Conservation (phyloP, 2,797 vertebrate species). For the Channallabes apus region DNA sequence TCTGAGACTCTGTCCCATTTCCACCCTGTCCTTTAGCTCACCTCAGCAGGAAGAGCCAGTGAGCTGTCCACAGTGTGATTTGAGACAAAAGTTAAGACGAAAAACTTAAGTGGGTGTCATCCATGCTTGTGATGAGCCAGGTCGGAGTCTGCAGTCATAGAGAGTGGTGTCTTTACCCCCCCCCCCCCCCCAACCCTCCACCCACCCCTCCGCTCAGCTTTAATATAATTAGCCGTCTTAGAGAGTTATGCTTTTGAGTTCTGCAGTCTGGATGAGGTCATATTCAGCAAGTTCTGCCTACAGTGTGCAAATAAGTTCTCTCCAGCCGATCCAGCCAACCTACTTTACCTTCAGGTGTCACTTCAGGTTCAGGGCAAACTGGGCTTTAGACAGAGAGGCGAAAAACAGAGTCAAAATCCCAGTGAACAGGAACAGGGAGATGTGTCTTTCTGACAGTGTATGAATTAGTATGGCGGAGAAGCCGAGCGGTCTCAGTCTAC, state of each 20-base stretch:
- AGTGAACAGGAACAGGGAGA: conserved; percentile 42
- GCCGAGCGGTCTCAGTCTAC: conserved; percentile 40
- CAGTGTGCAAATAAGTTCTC: conserved; percentile 55
- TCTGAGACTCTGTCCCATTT: neutral
- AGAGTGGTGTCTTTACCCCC: conserved; percentile 53
- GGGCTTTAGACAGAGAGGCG: conserved; percentile 28
- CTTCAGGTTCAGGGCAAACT: conserved; percentile 9
- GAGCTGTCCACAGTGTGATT: conserved; percentile 21
- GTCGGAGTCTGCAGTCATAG: conserved; percentile 27
- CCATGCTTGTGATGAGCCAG: conserved; percentile 49
- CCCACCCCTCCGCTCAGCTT: conserved; percentile 31
- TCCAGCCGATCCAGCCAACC: conserved; percentile 32
- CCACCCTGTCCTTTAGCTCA: neutral
- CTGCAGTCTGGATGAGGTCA: conserved; percentile 64
- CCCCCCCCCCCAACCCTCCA: too few species aligned
- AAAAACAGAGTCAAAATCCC: conserved; percentile 21
- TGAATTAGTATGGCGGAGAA: conserved; percentile 47
- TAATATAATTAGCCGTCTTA: conserved; percentile 72
- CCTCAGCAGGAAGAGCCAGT: neutral
- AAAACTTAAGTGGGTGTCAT: conserved; percentile 7
- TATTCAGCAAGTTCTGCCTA: conserved; percentile 59
- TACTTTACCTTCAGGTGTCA: conserved; percentile 40
- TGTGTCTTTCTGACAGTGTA: conserved; percentile 40
- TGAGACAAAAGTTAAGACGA: conserved; percentile 25
- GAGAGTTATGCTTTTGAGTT: conserved; percentile 58